Conservation (phyloP, 2,797 vertebrate species). For the Squalus acanthias region DNA sequence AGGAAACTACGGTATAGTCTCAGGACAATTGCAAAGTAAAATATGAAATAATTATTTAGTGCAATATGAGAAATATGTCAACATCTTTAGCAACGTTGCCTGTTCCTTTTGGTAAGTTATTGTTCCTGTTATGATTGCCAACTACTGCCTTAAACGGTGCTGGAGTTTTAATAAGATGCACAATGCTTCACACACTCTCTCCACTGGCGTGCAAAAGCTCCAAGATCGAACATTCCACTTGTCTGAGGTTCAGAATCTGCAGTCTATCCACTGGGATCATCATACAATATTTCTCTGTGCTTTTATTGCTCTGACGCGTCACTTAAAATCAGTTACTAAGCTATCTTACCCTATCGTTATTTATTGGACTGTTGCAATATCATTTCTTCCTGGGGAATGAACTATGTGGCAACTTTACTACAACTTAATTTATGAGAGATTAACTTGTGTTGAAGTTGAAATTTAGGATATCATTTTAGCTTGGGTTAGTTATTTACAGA, state of each 20-base stretch:
- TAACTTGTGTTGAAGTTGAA: slow-evolving; percentile 2
- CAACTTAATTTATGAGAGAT: background rate
- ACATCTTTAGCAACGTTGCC: background rate
- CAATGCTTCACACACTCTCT: background rate
- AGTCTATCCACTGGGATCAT: background rate
- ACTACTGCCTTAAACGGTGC: background rate
- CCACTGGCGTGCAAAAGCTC: background rate
- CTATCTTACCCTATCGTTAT: background rate
- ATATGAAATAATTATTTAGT: background rate
- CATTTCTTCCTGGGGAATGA: background rate
- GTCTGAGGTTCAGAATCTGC: background rate
- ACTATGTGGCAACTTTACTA: background rate
- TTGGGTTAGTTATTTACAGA: background rate
- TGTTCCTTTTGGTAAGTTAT: background rate
- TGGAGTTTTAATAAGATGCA: background rate
- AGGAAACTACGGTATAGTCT: background rate
- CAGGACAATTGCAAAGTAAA: background rate
- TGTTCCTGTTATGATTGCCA: background rate
- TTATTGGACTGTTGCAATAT: background rate
- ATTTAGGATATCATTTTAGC: background rate
- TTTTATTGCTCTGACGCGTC: background rate
- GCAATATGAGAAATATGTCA: background rate
- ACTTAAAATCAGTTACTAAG: background rate
- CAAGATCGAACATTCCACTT: background rate
- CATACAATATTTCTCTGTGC: background rate